A percentile compares a stretch with the other conserved stretches of the same genome.
Conservation (phyloP, 2,888 invertebrate species). For the Caenorhabditis drosophilae region DNA sequence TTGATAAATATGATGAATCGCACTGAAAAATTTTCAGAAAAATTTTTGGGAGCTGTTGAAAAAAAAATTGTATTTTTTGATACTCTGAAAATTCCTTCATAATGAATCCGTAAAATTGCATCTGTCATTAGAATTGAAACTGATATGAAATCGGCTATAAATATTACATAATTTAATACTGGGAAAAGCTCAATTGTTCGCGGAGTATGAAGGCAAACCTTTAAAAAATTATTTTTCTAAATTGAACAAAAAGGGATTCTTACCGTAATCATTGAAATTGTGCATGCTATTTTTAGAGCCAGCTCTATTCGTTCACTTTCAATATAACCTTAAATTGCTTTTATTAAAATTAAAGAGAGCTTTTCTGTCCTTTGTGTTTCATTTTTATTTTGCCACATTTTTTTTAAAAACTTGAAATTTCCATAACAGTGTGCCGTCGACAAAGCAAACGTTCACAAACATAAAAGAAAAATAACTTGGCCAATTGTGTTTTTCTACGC, state of each 20-base stretch:
- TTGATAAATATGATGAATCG: slow-evolving; percentile 38
- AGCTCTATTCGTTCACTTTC: slow-evolving; percentile 46
- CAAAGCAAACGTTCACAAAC: too few relatives aligned
- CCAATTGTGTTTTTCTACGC: too few relatives aligned
- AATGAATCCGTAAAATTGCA: slow-evolving; percentile 98
- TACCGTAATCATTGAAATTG: slow-evolving; percentile 70
- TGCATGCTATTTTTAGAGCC: slow-evolving; percentile 56
- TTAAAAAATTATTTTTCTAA: slow-evolving; percentile 1
- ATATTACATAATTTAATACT: slow-evolving; percentile 80
- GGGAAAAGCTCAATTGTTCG: slow-evolving; percentile 89
- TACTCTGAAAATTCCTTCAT: slow-evolving; percentile 87
- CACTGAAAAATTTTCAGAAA: slow-evolving; percentile 22
- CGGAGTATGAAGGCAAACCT: slow-evolving; percentile 93
- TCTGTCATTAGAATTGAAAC: slow-evolving; percentile 93
- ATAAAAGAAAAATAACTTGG: too few relatives aligned
- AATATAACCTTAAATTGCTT: slow-evolving; percentile 47
- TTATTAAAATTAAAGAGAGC: too few relatives aligned
- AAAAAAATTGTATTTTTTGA: slow-evolving; percentile 5
- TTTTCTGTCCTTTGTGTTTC: too few relatives aligned
- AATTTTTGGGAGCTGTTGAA: neutral
- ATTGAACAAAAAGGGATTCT: neutral
- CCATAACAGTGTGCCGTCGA: too few relatives aligned
- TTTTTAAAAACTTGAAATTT: too few relatives aligned
- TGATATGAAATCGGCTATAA: slow-evolving; percentile 85
- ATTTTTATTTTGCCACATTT: too few relatives aligned